Percentiles rank a stretch among this genome's conserved stretches.
phyloP scores from a whole-genome alignment of 2,113 vertebrate genomes.

The Serilophus lunatus region DNA sequence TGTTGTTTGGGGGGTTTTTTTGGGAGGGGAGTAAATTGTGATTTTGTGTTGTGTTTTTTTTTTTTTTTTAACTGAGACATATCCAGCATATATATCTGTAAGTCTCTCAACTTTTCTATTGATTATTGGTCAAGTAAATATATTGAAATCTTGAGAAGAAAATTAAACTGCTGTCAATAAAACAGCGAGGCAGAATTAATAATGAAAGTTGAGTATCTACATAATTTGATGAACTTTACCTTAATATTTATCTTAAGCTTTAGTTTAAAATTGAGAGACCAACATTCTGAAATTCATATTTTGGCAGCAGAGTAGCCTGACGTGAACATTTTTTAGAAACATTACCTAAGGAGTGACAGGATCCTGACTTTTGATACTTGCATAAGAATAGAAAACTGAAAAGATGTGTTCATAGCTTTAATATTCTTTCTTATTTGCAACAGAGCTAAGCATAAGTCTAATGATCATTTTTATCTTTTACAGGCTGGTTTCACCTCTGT shows the following conservation, averaged over 20 bases:
- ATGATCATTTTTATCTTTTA: not conserved
- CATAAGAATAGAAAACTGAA: not conserved
- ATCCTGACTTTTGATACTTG: not conserved
- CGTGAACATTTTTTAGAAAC: not conserved
- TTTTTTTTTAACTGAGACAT: not conserved
- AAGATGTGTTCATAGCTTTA: not conserved
- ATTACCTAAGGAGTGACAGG: not conserved
- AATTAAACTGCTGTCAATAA: not conserved
- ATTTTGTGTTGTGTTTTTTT: not conserved
- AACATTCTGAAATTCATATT: not conserved
- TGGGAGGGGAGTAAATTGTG: not conserved
- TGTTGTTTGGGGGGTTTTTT: not conserved
- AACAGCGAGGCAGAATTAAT: not conserved
- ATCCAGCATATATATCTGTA: not conserved
- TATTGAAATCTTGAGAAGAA: not conserved
- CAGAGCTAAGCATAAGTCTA: not conserved
- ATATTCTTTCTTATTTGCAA: not conserved
- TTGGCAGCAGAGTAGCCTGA: not conserved
- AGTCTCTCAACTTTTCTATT: not conserved
- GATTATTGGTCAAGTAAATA: not conserved
- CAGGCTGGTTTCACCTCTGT: constrained; percentile 78
- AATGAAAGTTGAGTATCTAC: not conserved
- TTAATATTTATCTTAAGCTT: not conserved
- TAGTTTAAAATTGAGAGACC: not conserved
- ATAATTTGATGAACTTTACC: not conserved